phyloP scores from a whole-genome alignment of 1,140 invertebrate species.

The Holotrichia oblita region DNA sequence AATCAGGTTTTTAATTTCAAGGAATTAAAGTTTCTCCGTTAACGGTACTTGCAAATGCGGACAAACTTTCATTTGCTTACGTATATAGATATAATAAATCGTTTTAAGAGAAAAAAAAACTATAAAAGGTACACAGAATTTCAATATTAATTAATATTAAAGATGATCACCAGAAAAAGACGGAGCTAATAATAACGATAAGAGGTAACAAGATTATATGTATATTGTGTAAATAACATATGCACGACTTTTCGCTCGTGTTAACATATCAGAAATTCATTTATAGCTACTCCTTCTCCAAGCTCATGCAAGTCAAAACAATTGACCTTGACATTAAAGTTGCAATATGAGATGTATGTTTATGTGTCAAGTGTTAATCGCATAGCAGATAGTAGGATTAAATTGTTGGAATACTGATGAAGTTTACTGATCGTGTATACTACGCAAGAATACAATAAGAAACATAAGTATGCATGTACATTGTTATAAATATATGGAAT shows the following conservation, averaged over 20 bases:
- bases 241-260: not conserved
- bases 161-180: not conserved
- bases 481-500: too few relatives aligned
- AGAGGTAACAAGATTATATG: not conserved
- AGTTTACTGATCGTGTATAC: not conserved
- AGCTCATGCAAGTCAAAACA: constrained; percentile 1
- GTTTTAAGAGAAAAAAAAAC: not conserved
- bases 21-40: not conserved
- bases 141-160: not conserved
- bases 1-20: constrained; percentile 5
- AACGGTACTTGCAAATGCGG: not conserved
- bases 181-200: not conserved
- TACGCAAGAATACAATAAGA: too few relatives aligned
- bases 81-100: not conserved
- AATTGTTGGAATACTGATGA: not conserved
- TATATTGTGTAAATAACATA: not conserved
- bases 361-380: constrained; percentile 18
- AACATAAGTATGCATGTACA: too few relatives aligned
- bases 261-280: not conserved
- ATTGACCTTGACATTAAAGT: constrained; percentile 34
- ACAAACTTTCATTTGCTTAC: constrained; percentile 8
- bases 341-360: constrained; percentile 13
- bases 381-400: not conserved
- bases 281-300: not conserved
- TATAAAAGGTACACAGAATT: not conserved